Percentiles rank a stretch among this genome's conserved stretches.
Evolutionary conservation across 2,797 vertebrate genomes (phyloP).

Genomic region (Phataginus tetradactyla): DNA sequence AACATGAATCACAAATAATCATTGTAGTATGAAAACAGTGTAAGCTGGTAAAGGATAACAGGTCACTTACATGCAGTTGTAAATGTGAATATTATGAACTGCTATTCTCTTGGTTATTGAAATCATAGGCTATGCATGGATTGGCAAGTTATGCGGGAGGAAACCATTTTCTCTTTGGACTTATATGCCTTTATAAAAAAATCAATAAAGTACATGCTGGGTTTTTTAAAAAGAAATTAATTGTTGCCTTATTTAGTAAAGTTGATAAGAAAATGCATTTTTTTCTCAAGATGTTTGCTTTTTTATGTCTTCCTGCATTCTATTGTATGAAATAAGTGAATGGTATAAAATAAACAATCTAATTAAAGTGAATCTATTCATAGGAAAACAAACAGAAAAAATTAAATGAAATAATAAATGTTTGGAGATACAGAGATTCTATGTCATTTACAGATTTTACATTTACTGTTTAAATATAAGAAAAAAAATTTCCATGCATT

Average conservation of each 20-base stretch:
- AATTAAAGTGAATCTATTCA: slow-evolving; percentile 29
- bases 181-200: slow-evolving; percentile 25
- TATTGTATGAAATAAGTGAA: not conserved
- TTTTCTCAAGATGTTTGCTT: not conserved
- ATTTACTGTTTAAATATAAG: not conserved
- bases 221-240: slow-evolving; percentile 36
- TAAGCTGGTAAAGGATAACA: not conserved
- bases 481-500: not conserved
- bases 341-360: slow-evolving; percentile 10
- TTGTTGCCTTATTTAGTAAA: slow-evolving; percentile 5
- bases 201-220: not conserved
- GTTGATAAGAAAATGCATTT: not conserved
- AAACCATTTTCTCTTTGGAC: slow-evolving; percentile 4
- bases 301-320: not conserved
- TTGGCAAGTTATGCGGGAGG: slow-evolving; percentile 86
- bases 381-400: slow-evolving; percentile 36
- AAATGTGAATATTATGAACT: not conserved
- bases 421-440: not conserved
- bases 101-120: slow-evolving; percentile 88
- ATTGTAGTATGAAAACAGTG: not conserved
- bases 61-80: not conserved
- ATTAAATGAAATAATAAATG: not conserved
- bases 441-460: not conserved
- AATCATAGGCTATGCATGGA: slow-evolving; percentile 89
- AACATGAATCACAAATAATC: not conserved